Evolutionary conservation across 1,140 invertebrate genomes (phyloP).

Genomic region (Diabrotica virgifera): DNA sequence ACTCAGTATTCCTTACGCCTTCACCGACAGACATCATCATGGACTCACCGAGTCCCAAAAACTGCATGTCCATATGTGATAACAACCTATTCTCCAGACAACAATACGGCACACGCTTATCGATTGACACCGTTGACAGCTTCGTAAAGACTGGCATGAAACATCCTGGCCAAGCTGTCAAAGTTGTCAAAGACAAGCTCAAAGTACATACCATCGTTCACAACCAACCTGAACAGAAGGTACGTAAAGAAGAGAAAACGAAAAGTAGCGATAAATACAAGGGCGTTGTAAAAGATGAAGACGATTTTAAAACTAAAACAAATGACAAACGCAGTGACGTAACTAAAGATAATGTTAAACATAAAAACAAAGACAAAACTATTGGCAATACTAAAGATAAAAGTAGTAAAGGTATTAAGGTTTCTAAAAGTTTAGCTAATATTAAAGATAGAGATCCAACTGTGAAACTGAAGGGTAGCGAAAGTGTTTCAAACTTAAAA

Average conservation of each 20-base stretch:
- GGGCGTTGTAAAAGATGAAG: no score
- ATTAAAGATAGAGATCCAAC: conserved; percentile 40
- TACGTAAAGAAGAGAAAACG: conserved; percentile 35
- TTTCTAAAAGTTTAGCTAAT: conserved; percentile 41
- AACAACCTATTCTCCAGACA: conserved; percentile 45
- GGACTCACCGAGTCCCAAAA: conserved; percentile 53
- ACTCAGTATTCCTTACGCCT: conserved; percentile 50
- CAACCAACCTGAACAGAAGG: conserved; percentile 38
- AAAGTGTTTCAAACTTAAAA: conserved; percentile 43
- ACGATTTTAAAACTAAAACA: no score
- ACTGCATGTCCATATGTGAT: conserved; percentile 51
- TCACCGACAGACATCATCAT: conserved; percentile 57
- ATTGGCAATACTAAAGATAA: no score
- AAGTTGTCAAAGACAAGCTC: conserved; percentile 52
- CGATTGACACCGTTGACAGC: conserved; percentile 41
- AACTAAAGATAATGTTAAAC: no score
- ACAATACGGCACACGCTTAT: conserved; percentile 28
- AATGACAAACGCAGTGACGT: no score
- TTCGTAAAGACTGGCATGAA: conserved; percentile 45
- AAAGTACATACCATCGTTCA: conserved; percentile 48
- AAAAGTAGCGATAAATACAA: conserved; percentile 18
- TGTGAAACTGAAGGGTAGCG: conserved; percentile 29
- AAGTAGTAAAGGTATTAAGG: conserved; percentile 39
- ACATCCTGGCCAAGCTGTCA: conserved; percentile 55
- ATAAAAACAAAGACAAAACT: no score